Evolutionary conservation across 2,113 vertebrate genomes (phyloP).

Genomic region (Ellobius talpinus): DNA sequence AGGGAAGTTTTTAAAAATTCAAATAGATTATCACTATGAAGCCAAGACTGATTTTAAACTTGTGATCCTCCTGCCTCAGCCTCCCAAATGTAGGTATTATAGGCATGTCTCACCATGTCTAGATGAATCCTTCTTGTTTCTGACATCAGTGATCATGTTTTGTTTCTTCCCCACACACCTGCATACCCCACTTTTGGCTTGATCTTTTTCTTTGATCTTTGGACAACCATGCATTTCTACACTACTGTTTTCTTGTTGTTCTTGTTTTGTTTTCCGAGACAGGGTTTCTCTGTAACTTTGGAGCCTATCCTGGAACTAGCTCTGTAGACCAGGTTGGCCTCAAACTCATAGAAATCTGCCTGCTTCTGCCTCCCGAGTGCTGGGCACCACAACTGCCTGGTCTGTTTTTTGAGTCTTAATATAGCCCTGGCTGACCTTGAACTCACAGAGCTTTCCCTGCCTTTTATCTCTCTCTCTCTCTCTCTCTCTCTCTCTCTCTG

Average conservation of each 20-base stretch:
- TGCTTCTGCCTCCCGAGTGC: too few species aligned
- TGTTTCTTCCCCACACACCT: too few species aligned
- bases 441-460: not conserved
- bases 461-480: not conserved
- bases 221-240: not conserved
- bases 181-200: not conserved
- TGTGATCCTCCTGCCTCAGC: not conserved
- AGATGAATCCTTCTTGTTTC: not conserved
- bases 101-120: not conserved
- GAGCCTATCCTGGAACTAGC: too few species aligned
- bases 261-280: not conserved
- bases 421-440: not conserved
- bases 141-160: not conserved
- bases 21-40: not conserved
- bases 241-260: not conserved
- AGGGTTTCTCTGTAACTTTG: not conserved
- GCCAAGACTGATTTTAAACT: not conserved
- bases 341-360: too few species aligned
- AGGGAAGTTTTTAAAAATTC: not conserved
- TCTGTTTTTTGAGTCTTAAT: not conserved
- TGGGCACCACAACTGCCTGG: rapidly evolving
- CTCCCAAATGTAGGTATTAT: not conserved
- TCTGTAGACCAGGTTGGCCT: too few species aligned
- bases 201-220: not conserved
- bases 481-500: not conserved